Evolutionary conservation across 1,140 invertebrate species (phyloP).

Genomic region (Plutomurus gul): DNA sequence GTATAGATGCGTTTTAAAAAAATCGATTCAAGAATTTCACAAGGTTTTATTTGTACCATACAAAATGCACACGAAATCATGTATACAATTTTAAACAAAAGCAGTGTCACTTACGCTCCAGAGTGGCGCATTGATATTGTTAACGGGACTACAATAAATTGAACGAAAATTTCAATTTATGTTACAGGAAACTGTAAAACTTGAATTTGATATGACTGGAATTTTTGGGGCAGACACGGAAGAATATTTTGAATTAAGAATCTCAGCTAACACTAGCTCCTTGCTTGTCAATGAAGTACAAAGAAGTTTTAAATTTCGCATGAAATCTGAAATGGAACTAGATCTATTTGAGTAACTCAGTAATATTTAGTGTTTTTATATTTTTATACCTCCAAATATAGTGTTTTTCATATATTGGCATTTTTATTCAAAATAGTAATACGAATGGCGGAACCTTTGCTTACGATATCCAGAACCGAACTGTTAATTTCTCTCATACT

Average conservation of each 20-base stretch:
- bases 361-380: neutral
- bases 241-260: neutral
- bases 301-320: neutral
- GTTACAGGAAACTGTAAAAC: neutral
- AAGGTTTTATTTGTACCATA: neutral
- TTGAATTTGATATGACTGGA: conserved; percentile 34
- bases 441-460: neutral
- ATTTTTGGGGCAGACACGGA: neutral
- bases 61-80: too few species aligned
- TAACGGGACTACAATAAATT: neutral
- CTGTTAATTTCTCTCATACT: neutral
- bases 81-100: too few species aligned
- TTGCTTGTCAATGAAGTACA: neutral
- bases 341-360: neutral
- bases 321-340: neutral
- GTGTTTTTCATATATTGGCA: too few species aligned
- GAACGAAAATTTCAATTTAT: neutral
- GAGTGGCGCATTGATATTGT: neutral
- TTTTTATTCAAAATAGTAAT: neutral
- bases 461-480: neutral
- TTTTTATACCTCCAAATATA: neutral
- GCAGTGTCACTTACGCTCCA: too few species aligned
- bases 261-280: conserved; percentile 17
- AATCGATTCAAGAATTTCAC: conserved; percentile 17
- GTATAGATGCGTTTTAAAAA: neutral